Evolutionary conservation across 2,888 invertebrate species (phyloP).

Genomic region (Apamea sordens): DNA sequence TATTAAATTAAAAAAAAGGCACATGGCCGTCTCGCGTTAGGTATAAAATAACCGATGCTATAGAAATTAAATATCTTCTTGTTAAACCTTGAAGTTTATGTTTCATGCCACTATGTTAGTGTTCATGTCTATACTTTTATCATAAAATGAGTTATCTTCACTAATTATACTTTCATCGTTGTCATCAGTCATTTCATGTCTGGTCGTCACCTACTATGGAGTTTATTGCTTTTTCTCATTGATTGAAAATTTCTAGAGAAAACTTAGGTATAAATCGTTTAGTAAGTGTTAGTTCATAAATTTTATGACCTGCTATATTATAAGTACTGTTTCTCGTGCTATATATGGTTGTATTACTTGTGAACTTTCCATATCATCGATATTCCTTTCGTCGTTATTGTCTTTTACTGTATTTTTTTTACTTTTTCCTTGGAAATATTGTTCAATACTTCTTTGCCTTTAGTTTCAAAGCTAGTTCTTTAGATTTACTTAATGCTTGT

Average conservation of each 20-base stretch:
- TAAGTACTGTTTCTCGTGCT: background rate
- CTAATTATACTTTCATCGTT: constrained; percentile 1
- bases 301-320: background rate
- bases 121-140: background rate
- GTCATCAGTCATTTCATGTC: background rate
- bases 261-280: background rate
- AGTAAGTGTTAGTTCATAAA: background rate
- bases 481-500: background rate
- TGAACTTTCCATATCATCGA: background rate
- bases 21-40: background rate
- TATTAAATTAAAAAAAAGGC: background rate
- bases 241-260: background rate
- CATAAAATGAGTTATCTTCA: background rate
- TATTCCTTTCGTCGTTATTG: background rate
- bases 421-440: background rate
- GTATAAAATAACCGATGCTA: constrained; percentile 4
- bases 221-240: constrained; percentile 12
- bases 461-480: background rate
- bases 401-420: background rate
- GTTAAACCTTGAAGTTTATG: background rate
- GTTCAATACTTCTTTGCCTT: too few species aligned
- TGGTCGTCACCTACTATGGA: background rate
- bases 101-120: background rate
- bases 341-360: background rate
- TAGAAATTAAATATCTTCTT: constrained; percentile 13